Base-by-base conservation (phyloP, 2,888 invertebrate genomes). In the Lamellibrachia satsuma region DNA sequence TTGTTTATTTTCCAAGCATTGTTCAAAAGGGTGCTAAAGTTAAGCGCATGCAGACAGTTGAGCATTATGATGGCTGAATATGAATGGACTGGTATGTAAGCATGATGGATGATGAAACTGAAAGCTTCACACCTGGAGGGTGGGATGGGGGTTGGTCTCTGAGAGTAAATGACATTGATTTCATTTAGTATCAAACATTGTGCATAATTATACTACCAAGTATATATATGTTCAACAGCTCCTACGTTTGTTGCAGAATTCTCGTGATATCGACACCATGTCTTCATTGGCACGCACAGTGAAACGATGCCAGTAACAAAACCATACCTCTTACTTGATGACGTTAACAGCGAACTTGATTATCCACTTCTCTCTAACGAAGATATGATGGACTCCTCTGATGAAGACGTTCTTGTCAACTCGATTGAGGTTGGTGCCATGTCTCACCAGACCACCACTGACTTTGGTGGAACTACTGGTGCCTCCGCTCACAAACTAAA, bases 371-470 rank as follows among this genome's bases (percentile, higher is more conserved):
- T 75, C 75, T 11, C 75, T 15, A 15, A 75, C 6, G 75, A 75
- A 75, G 75, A 75, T n/a, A 75, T 39, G 39, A 39, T 75, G 75
- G 75, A 75, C n/a, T 75, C 75, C 75, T 39, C 39, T 39, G 75
- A 75, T 15, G 75, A 75, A 75, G 75, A 75, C n/a, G 75, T 75
- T n/a, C 75, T 75, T 75, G 75, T 75, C 75, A 75, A 75, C 75
- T 75, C 75, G 22, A 4, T 75, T 6, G 22, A 75, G 15, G 75
- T 75, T n/a, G 75, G 75, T 75, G 75, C 0, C 75, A n/a, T n/a
- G 75, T 75, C 75, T 1, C 75, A 15, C n/a, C 22, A 3, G n/a
- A 75, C 22, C 22, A 75, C 75, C 75, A 2, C n/a, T 15, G 75
- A 75, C 75, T 75, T 75, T 6, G 75, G 75, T 15, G 75, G n/a